Evolutionary conservation across 2,888 invertebrate genomes (phyloP).

Genomic region (Eumerus sabulonum): DNA sequence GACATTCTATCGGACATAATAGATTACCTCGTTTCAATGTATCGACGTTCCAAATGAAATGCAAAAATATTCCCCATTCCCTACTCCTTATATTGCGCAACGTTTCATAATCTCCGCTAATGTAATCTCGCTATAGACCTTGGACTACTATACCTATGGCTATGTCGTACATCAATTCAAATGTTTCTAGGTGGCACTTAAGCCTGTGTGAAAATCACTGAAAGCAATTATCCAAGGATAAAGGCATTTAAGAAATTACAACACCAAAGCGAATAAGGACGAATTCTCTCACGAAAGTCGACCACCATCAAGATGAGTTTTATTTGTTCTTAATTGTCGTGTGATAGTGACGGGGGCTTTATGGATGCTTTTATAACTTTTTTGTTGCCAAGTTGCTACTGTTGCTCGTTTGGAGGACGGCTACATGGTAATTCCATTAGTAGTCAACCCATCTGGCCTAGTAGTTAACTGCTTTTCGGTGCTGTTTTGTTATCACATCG

Average conservation of each 20-base stretch:
- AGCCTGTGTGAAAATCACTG: conserved; percentile 31
- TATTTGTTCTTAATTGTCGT: conserved; percentile 23
- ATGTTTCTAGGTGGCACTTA: too few species aligned
- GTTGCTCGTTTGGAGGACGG: conserved; percentile 23
- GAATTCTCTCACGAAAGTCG: not conserved
- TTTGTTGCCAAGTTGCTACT: conserved; percentile 1
- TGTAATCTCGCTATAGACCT: not conserved
- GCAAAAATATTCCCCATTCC: conserved; percentile 49
- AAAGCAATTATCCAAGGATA: conserved; percentile 41
- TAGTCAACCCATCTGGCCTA: conserved; percentile 28
- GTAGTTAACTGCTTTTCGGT: conserved; percentile 7
- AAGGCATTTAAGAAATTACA: conserved; percentile 31
- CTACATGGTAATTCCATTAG: conserved; percentile 33
- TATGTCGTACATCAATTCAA: too few species aligned
- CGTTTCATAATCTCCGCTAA: conserved; percentile 19
- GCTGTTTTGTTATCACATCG: conserved; percentile 32
- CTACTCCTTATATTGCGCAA: conserved; percentile 6
- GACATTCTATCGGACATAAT: conserved; percentile 7
- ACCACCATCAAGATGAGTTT: not conserved
- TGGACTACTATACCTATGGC: too few species aligned
- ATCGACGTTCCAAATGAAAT: conserved; percentile 30
- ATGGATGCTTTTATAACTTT: not conserved
- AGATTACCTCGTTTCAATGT: conserved; percentile 4
- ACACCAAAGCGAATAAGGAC: not conserved
- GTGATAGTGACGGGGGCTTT: too few species aligned